These are phyloP conservation scores for Marmota monax DNA, from an alignment of 2,113 vertebrate species.

Conservation along the genomic window DNA sequence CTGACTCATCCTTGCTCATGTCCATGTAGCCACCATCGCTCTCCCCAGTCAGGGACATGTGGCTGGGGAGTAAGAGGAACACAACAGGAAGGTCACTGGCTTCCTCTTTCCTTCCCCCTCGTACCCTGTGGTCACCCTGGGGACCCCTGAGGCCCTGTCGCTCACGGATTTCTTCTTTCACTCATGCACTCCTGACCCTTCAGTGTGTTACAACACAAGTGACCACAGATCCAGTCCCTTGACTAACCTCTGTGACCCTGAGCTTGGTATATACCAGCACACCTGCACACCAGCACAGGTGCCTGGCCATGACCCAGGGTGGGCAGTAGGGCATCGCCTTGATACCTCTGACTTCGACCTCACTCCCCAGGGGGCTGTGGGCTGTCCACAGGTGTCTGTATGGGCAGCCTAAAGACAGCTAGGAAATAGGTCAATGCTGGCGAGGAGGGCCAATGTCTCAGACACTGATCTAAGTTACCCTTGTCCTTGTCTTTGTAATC, in stretches of 20 bases:
- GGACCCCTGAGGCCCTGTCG: not conserved
- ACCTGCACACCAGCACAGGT: not conserved
- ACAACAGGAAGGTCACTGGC: not conserved
- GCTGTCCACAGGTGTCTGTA: fast-evolving
- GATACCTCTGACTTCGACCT: not conserved
- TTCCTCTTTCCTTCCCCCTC: not conserved
- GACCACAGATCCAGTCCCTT: not conserved
- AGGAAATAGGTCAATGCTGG: not conserved
- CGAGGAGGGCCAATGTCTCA: not conserved
- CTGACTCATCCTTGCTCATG: conserved; percentile 96
- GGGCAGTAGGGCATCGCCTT: not conserved
- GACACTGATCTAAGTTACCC: not conserved
- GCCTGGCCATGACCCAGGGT: not conserved
- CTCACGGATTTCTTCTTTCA: not conserved
- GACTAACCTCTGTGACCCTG: not conserved
- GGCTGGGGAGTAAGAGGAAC: conserved; percentile 84
- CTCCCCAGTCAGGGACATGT: conserved; percentile 92
- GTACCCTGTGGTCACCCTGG: not conserved
- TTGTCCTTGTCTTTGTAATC: not conserved
- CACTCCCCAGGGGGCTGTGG: not conserved
- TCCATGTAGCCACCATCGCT: conserved; percentile 98
- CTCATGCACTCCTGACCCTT: not conserved
- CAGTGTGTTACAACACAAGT: too few relatives aligned
- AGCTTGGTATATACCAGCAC: not conserved
- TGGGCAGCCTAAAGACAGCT: not conserved